These are phyloP conservation scores for Cremastobaeus sp. DNA, from an alignment of 2,888 invertebrate genomes.

Conservation along the genomic window DNA sequence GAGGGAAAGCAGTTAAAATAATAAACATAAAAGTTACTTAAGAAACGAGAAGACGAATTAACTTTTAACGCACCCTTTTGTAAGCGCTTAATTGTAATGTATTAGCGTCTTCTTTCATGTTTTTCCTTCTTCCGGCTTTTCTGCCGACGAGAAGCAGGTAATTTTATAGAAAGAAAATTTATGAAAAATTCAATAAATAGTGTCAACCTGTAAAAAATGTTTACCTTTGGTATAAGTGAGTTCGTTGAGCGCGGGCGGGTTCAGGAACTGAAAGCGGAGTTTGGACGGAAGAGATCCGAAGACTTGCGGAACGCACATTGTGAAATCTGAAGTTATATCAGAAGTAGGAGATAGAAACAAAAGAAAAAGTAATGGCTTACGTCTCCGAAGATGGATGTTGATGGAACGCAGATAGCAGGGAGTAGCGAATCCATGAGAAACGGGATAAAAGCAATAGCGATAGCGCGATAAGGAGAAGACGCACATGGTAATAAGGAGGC, in stretches of 20 bases:
- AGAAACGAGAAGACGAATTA: slow-evolving; percentile 18
- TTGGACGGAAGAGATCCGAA: background rate
- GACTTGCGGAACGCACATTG: slow-evolving; percentile 43
- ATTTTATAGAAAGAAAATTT: no score
- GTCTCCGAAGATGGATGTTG: slow-evolving; percentile 49
- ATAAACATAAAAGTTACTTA: slow-evolving; percentile 15
- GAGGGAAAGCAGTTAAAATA: background rate
- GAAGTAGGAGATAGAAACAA: slow-evolving; percentile 15
- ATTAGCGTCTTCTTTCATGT: slow-evolving; percentile 3
- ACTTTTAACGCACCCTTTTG: slow-evolving; percentile 12
- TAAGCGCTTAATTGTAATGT: slow-evolving; percentile 30
- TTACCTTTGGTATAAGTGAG: no score
- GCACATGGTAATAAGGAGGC: slow-evolving; percentile 27
- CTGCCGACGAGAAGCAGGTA: no score
- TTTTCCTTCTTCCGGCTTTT: background rate
- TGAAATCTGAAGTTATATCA: slow-evolving; percentile 37
- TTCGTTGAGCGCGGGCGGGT: no score
- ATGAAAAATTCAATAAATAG: no score
- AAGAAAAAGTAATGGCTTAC: slow-evolving; percentile 46
- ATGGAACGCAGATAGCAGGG: slow-evolving; percentile 47
- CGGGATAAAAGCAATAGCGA: slow-evolving; percentile 44
- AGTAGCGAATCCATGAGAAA: slow-evolving; percentile 49
- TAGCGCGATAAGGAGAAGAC: slow-evolving; percentile 26
- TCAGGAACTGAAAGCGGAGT: slow-evolving; percentile 7
- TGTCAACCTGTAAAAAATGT: no score